Conservation (phyloP, 2,888 invertebrate species). For the Petrolisthes manimaculis region DNA sequence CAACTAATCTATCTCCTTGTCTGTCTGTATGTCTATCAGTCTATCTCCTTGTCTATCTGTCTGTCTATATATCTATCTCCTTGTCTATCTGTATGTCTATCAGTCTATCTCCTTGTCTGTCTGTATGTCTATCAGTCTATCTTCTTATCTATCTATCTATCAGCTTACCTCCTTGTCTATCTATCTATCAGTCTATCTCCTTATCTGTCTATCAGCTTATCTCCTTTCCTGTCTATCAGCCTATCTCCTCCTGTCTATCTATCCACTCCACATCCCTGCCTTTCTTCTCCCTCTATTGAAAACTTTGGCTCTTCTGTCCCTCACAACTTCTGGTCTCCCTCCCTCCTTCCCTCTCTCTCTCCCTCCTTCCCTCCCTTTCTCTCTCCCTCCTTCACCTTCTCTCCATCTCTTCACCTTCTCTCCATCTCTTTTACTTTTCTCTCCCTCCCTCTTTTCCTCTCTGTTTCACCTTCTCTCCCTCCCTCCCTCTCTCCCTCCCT, state of each 20-base stretch:
- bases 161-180: too few species aligned
- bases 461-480: background rate
- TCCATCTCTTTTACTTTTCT: background rate
- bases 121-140: background rate
- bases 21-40: background rate
- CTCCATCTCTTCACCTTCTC: background rate
- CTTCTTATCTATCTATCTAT: too few species aligned
- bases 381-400: background rate
- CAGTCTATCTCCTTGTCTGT: too few species aligned
- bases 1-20: background rate
- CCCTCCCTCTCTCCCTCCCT: background rate
- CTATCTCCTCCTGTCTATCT: too few species aligned
- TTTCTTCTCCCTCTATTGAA: too few species aligned
- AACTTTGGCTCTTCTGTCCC: background rate
- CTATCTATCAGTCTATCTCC: background rate
- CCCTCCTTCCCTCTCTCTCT: background rate
- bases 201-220: too few species aligned
- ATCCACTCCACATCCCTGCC: too few species aligned
- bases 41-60: background rate
- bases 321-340: background rate
- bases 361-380: background rate
- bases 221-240: too few species aligned
- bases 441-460: background rate
- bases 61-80: too few species aligned
- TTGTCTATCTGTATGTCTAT: too few species aligned